Base-by-base conservation (phyloP, 1,140 invertebrate genomes). In the Drosophila gunungcola region DNA sequence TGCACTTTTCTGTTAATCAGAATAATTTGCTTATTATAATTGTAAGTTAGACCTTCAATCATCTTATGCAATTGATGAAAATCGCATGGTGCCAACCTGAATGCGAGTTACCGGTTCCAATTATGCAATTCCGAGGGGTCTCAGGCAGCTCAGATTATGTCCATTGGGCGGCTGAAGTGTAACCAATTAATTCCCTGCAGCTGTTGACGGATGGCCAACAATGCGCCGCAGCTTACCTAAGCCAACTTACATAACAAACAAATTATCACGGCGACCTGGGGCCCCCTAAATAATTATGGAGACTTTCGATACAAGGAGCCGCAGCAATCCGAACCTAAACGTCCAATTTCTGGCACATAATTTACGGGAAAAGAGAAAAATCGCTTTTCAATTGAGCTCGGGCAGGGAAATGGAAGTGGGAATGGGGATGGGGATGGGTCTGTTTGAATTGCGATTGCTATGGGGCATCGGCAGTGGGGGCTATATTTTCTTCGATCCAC, bases 291-390 rank as follows among this genome's bases (percentile, higher is more conserved):
- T 86, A 88, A 86, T 88, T 86, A 86, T 83, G 64, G 72, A 52
- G 48, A 68, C 68, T 51, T 32, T 41, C 70, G 64, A 75, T 73
- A 86, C 77, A 78, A 86, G 70, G 52, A 57, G 46, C 25, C 36
- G 43, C 65, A 55, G 54, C 51, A 54, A 78, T 74, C 38, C 74
- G 64, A 79, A 69, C 65, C 52, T 48, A 60, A 69, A 70, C 73
- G 76, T 69, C 80, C 74, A 86, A 86, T 82, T 88, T 73, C 75
- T 67, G 83, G 75, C 83, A 79, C 83, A 86, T 86, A 82, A 86
- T 86, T 86, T 81, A 89, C 65, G 57, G 60, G 80, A 54, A 52
- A 55, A 75, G 81, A 73, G 75, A 79, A 82, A 83, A 88, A 88
- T 88, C 70, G 83, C 62, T 89, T 89, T 89, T 69, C 80, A 78